Percentiles rank a stretch among this genome's conserved stretches.
These are phyloP conservation scores for Tychaedon coryphoeus DNA, from an alignment of 2,113 vertebrate genomes.

Conservation along the genomic window DNA sequence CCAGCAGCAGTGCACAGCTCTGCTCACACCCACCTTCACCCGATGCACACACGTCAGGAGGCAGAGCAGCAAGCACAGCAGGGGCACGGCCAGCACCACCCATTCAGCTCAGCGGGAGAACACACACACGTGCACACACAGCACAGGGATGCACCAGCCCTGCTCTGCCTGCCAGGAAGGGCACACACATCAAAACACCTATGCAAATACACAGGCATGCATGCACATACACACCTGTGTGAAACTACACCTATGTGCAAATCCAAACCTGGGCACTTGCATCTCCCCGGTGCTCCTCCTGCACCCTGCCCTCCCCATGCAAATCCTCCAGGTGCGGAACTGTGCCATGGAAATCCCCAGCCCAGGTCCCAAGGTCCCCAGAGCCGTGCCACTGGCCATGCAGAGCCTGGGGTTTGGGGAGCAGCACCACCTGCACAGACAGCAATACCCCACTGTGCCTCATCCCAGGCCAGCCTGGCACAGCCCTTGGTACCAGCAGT, in stretches of 20 bases:
- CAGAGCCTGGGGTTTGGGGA: not conserved
- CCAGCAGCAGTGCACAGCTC: not conserved
- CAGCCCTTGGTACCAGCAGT: not conserved
- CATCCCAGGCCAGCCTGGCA: not conserved
- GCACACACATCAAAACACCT: not conserved
- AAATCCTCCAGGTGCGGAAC: not conserved
- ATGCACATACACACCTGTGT: no score
- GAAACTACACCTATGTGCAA: not conserved
- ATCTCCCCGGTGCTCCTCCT: not conserved
- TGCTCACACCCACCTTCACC: not conserved
- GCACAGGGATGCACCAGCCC: not conserved
- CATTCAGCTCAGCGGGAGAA: not conserved
- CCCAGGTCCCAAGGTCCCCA: not conserved
- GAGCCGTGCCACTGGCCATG: not conserved
- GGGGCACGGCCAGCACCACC: not conserved
- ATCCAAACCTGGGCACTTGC: rapidly evolving
- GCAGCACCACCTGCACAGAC: rapidly evolving
- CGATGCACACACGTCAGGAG: rapidly evolving
- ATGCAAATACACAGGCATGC: rapidly evolving
- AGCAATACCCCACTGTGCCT: not conserved
- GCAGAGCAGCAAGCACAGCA: not conserved
- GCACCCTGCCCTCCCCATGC: not conserved
- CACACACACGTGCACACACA: not conserved
- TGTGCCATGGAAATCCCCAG: not conserved
- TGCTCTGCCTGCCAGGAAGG: not conserved